A percentile compares a stretch with the other conserved stretches of the same genome.
Conservation (phyloP, 2,888 invertebrate genomes). For the Orchesella flavescens region DNA sequence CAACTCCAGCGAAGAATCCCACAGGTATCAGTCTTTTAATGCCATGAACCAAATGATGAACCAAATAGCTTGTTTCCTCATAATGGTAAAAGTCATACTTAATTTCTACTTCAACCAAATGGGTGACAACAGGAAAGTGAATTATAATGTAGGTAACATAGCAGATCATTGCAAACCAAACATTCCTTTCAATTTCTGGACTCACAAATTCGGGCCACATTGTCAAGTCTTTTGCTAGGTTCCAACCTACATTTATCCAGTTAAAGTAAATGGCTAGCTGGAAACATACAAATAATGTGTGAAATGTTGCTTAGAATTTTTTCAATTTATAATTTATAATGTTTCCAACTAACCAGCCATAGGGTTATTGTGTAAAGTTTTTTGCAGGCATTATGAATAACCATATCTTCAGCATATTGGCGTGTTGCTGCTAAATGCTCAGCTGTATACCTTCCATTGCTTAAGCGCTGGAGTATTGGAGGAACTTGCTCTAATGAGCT, state of each 20-base stretch:
- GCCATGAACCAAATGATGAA: neutral
- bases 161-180: neutral
- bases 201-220: neutral
- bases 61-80: no score
- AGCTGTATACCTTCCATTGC: neutral
- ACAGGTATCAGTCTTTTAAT: neutral
- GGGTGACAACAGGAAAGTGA: no score
- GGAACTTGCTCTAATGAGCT: neutral
- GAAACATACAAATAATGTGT: neutral
- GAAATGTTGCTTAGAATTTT: neutral
- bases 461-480: neutral
- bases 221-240: neutral
- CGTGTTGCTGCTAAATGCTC: neutral
- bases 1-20: neutral
- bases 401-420: neutral
- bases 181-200: neutral
- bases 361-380: neutral
- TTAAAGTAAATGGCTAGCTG: neutral
- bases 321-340: neutral
- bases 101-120: no score
- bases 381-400: neutral
- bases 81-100: neutral
- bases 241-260: neutral
- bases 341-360: neutral
- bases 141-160: neutral